Conservation (phyloP, 2,113 vertebrate species). For the Cyanoramphus novaezelandiae region DNA sequence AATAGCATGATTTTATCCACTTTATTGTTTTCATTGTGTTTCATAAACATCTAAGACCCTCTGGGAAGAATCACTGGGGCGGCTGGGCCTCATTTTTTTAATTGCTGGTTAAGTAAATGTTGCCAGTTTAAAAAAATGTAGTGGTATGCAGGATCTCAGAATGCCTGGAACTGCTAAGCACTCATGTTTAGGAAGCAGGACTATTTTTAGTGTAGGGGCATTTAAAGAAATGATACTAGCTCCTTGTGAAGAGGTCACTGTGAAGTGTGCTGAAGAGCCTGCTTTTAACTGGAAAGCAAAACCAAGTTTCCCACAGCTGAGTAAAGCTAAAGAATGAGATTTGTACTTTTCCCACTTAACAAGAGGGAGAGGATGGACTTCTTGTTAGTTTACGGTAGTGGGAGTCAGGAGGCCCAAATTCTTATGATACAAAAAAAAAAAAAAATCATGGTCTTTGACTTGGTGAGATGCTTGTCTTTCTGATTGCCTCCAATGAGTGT, state of each 20-base stretch:
- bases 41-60: constrained; percentile 66
- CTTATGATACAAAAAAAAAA: background rate
- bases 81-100: constrained; percentile 39
- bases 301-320: constrained; percentile 44
- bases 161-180: constrained; percentile 48
- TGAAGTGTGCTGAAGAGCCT: background rate
- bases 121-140: constrained; percentile 40
- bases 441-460: background rate
- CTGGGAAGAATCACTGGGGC: constrained; percentile 62
- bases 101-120: constrained; percentile 65
- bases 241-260: constrained; percentile 40
- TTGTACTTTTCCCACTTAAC: background rate
- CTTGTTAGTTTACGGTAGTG: background rate
- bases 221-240: constrained; percentile 53
- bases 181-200: constrained; percentile 52
- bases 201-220: constrained; percentile 55
- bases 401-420: background rate
- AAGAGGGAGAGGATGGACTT: background rate
- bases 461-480: background rate
- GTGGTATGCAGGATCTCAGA: constrained; percentile 41
- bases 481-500: background rate
- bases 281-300: constrained; percentile 31
- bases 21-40: constrained; percentile 68
- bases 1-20: constrained; percentile 62
- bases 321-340: background rate